Percentiles rank a stretch among this genome's conserved stretches.
Conservation (phyloP, 2,888 invertebrate species). For the Morpho deidamia region DNA sequence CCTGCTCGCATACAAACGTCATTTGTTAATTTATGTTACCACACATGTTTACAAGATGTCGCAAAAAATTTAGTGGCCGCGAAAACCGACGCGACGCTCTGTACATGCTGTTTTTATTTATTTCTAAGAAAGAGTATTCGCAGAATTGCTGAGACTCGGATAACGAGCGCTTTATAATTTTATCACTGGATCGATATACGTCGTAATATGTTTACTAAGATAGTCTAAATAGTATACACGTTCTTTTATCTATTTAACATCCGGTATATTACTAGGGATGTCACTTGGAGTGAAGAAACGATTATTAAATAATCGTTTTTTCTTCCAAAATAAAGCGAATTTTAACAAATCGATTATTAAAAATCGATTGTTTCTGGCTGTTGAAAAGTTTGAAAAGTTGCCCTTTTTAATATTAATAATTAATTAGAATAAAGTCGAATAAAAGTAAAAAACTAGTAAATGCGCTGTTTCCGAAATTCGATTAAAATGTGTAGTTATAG, state of each 20-base stretch:
- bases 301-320: too few relatives aligned
- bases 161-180: constrained; percentile 14
- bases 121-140: constrained; percentile 24
- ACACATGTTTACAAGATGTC: constrained; percentile 17
- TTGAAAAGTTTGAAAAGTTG: too few relatives aligned
- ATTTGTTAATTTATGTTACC: constrained; percentile 20
- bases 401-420: too few relatives aligned
- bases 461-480: too few relatives aligned
- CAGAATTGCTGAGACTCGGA: constrained; percentile 12
- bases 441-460: too few relatives aligned
- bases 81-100: constrained; percentile 12
- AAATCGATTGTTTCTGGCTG: too few relatives aligned
- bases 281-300: too few relatives aligned
- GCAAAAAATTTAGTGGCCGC: constrained; percentile 17
- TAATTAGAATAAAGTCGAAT: too few relatives aligned
- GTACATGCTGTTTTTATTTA: constrained; percentile 18
- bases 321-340: too few relatives aligned
- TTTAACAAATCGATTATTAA: too few relatives aligned
- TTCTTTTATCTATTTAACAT: constrained; percentile 67
- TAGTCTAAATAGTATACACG: constrained; percentile 21
- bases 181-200: constrained; percentile 13
- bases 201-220: constrained; percentile 11
- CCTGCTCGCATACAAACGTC: constrained; percentile 15
- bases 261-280: constrained; percentile 48
- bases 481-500: too few relatives aligned